Evolutionary conservation across 2,113 vertebrate genomes (phyloP), one percentile per base, ranked within the genome.

Genomic region (Phaetusa simplex): DNA sequence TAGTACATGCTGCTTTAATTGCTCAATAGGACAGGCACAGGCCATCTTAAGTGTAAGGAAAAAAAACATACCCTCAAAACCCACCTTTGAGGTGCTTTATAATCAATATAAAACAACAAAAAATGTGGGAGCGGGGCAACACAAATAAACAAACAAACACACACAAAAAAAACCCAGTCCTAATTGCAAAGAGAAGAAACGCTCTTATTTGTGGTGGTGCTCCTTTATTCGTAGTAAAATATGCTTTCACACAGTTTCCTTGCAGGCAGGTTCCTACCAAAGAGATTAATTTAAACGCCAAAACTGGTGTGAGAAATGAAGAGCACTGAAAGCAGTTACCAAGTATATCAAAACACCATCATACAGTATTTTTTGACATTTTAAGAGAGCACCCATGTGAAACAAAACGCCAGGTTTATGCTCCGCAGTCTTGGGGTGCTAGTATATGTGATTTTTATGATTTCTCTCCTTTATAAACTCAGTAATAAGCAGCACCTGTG

Each of bases 151-250:
- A 29, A 66, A 34, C 15, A 71, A 83, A n/a, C 9, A 11, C 14
- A 4, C 8, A 6, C 8, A 27, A 30, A 59, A 53, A 78, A 45
- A 61, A 36, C 2, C 0, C 11, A 59, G 18, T 43, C 0, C 0
- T 30, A 69, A 73, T 16, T 40, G 50, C 38, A 81, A 84, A 32
- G 29, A 67, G 18, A 86, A 36, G 7, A 85, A 90, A 61, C 9
- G 8, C 12, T 89, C 65, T 91, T 42, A 59, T 43, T 86, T 88
- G 32, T 42, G 19, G 5, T 38, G 13, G 1, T 79, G n/a, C 74
- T 85, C 9, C 32, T 72, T 82, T 7, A 34, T 17, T 77, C 52
- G 49, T 0, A 92, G 20, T 23, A 47, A 55, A 52, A 59, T 16
- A 82, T 1, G 5, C 19, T 72, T 88, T 59, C 47, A 50, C 34